phyloP scores from a whole-genome alignment of 1,140 invertebrate species.

The Trichoplusia ni region DNA sequence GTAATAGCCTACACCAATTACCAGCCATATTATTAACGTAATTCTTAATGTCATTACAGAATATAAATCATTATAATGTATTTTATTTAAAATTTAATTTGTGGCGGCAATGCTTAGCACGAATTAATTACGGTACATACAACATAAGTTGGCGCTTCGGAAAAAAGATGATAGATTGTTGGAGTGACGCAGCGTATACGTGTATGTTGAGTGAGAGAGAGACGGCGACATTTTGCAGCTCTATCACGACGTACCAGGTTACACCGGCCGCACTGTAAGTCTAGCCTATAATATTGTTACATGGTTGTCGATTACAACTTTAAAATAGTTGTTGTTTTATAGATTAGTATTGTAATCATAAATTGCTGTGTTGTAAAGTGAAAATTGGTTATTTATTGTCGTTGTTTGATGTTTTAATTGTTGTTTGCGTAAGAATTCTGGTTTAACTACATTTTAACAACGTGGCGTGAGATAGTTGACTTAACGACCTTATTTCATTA shows the following conservation, averaged over 20 bases:
- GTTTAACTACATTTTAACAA: not conserved
- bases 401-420: not conserved
- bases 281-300: not conserved
- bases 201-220: too few relatives aligned
- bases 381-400: not conserved
- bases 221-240: too few relatives aligned
- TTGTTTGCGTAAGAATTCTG: not conserved
- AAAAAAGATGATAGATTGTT: too few relatives aligned
- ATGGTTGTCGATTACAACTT: not conserved
- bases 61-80: slow-evolving; percentile 27
- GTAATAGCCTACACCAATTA: slow-evolving; percentile 28
- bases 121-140: slow-evolving; percentile 28
- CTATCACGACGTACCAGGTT: too few relatives aligned
- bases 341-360: not conserved
- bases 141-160: too few relatives aligned
- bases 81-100: slow-evolving; percentile 32
- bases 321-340: not conserved
- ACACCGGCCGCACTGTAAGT: too few relatives aligned
- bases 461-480: not conserved
- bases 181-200: too few relatives aligned
- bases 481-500: too few relatives aligned
- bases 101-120: not conserved
- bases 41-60: slow-evolving; percentile 25
- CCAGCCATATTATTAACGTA: slow-evolving; percentile 12
- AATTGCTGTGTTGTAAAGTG: not conserved